Evolutionary conservation across 1,140 invertebrate species (phyloP).

Genomic region (Diploscapter pachys): DNA sequence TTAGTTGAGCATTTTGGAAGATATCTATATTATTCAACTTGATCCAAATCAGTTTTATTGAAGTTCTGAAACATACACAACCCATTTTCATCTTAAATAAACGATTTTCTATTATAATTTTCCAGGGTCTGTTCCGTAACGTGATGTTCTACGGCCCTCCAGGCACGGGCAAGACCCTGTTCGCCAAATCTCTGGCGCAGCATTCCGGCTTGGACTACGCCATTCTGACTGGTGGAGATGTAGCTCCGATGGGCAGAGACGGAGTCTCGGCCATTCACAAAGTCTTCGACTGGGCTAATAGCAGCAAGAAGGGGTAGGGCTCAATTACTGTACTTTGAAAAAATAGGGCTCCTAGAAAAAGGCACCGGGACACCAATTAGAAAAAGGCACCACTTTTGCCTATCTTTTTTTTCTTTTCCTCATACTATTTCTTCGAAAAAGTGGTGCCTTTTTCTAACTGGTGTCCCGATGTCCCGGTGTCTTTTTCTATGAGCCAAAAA

Average conservation of each 20-base stretch:
- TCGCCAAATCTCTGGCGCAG: constrained; percentile 69
- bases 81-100: too few relatives aligned
- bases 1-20: too few relatives aligned
- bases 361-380: constrained; percentile 10
- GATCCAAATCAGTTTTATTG: too few relatives aligned
- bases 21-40: too few relatives aligned
- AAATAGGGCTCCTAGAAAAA: constrained; percentile 21
- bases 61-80: too few relatives aligned
- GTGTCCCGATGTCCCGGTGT: too few relatives aligned
- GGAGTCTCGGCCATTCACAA: constrained; percentile 97
- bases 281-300: constrained; percentile 95
- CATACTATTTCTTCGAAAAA: too few relatives aligned
- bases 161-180: constrained; percentile 68
- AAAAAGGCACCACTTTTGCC: too few relatives aligned
- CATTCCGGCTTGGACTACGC: constrained; percentile 98
- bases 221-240: constrained; percentile 94
- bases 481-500: too few relatives aligned
- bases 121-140: constrained; percentile 82
- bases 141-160: constrained; percentile 97
- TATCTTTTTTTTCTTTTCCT: too few relatives aligned
- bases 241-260: constrained; percentile 90
- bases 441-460: too few relatives aligned
- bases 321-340: constrained; percentile 6
- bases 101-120: neutral
- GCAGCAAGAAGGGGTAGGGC: constrained; percentile 73